Base-by-base conservation (phyloP, 2,888 invertebrate species). In the Apodemia zela region DNA sequence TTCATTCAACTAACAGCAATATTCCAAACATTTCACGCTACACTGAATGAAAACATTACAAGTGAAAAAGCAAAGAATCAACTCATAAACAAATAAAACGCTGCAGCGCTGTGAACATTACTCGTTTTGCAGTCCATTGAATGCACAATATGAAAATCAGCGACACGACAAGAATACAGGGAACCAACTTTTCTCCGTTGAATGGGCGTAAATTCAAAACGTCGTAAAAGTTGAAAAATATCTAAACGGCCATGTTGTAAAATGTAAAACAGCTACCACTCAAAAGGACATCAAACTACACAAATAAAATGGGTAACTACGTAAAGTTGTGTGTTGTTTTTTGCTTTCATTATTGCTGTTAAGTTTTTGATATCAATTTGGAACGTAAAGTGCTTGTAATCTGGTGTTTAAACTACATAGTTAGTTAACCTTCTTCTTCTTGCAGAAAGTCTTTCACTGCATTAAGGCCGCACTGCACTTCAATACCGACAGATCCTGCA, bases 141-240 rank as follows among this genome's bases (percentile, higher is more conserved):
- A 72, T 71, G 67, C 65, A 73, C 71, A 72, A 68, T 71, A 73
- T 73, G 75, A 74, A 73, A 75, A 73, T 71, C 72, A 69, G 71
- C 68, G 70, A 71, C 68, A 71, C 71, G 68, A 65, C 71, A 63
- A 66, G 69, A 73, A 72, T 72, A 69, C 68, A 59, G 61, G 68
- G 73, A 72, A 71, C 73, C 72, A 74, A 77, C 72, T 78, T 76
- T 77, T 72, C 75, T 72, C 72, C 73, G 73, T 73, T 69, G 74
- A 76, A 77, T 75, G 73, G 74, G 79, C 80, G 80, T 84, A 83
- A 84, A 87, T 87, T 88, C 85, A 82, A 85, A 87, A 82, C 78
- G 75, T 87, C 87, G 85, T 89, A 87, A 88, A 89, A 85, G 87
- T 85, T 87, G 87, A 87, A 87, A 86, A 86, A 87, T 83, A 84